Base-by-base conservation (phyloP, 2,888 invertebrate genomes). In the Sinohyriopsis cumingii region DNA sequence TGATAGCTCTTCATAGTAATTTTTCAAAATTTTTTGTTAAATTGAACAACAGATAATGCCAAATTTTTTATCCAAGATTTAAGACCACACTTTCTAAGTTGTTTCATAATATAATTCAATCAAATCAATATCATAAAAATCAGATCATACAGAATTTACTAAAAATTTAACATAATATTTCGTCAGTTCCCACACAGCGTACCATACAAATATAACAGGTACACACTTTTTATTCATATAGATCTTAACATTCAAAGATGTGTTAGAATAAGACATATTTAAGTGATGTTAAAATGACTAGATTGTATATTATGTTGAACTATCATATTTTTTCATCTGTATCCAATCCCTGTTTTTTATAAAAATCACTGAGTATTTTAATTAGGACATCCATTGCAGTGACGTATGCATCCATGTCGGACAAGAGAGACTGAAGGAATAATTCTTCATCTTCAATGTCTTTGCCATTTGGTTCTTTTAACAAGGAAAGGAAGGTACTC, bases 341-440 rank as follows among this genome's bases (percentile, higher is more conserved):
- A 72, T 87, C 82, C 12, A 87, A 71, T 61, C 79, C 65, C 68
- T 86, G 77, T 18, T 62, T 68, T n/a, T 66, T 76, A 67, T 83
- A 85, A 60, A 85, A 86, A 54, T 84, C 78, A 59, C 78, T 76
- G n/a, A 87, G 74, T 59, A 82, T 77, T 64, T 75, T 73, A 19
- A 85, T 71, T 9, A 84, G 71, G 25, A 77, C 69, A 59, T 78
- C 78, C 59, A 85, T 66, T 4, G 84, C 83, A 28, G 73, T 72
- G 19, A 80, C 75, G 67, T 78, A 86, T 3, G 72, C 62, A 54
- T 85, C 84, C 61, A 85, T 82, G 69, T 87, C 86, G 9, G 69
- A 60, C 72, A 78, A 70, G 7, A 87, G 71, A 24, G 77, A 77
- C 20, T 81, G 74, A 5, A 72, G 59, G 68, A 79, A 85, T 6